Base-by-base conservation (phyloP, 2,888 invertebrate genomes). In the Cartodere bifasciata region DNA sequence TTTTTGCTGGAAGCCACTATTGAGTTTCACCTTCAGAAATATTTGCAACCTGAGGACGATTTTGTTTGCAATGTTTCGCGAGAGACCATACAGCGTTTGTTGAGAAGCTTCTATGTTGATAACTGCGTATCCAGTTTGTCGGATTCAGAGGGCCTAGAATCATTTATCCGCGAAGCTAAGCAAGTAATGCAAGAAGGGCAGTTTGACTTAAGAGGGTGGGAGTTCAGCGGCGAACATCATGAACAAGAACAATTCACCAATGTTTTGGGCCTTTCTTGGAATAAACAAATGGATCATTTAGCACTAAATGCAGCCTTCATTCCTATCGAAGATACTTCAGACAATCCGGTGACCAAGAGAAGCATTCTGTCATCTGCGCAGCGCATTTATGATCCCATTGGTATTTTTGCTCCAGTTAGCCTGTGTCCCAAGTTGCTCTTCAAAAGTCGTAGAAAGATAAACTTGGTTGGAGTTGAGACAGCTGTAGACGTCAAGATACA, bases 381-480 rank as follows among this genome's bases (percentile, higher is more conserved):
- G 5, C 21, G 34, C 5, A 23, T 39, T 10, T 42, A 33, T 37
- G 39, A 43, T 26, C 41, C 40, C 5, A 28, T 40, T 20, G 43
- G 41, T 6, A 32, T 43, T 16, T 21, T 27, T 9, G 20, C 28
- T 12, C 38, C 41, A 5, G 33, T 37, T 2, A 24, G 33, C 6
- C 12, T 43, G 1, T 15, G 23, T 10, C 40, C 43, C 4, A 43
- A 43, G 16, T 16, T 38, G 24, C 42, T 25, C 45, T 23, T 44
- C 3, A 36, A 44, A 13, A 9, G 12, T n/a, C 5, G 10, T 23
- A 23, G 29, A 21, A 12, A 27, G 14, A 13, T 9, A 17, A 6
- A 17, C 6, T 17, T 17, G 9, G 20, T 6, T 9, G 6, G 20
- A n/a, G 20, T 7, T 17, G 9, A 17, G n/a, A 6, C 20, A n/a